These are phyloP conservation scores for Platycnemis pennipes DNA, from an alignment of 2,888 invertebrate genomes.

Conservation along the genomic window DNA sequence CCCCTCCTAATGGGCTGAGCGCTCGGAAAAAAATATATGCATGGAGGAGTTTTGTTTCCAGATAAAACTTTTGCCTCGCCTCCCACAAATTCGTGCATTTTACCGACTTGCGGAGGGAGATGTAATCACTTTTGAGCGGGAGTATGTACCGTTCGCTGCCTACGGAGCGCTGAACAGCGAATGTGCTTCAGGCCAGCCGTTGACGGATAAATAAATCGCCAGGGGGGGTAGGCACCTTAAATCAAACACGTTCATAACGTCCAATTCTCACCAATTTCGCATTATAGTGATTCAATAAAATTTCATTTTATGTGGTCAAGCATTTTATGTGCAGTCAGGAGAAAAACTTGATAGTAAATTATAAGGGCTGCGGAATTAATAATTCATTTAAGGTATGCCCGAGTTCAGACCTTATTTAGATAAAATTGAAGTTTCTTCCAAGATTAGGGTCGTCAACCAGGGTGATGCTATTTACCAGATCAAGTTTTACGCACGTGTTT, in stretches of 20 bases:
- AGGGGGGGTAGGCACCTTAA: too few species aligned
- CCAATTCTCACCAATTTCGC: not conserved
- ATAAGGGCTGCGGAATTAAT: too few species aligned
- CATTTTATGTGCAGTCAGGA: too few species aligned
- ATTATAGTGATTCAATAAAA: not conserved
- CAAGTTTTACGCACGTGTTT: too few species aligned
- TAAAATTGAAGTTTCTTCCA: too few species aligned
- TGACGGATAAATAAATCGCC: not conserved
- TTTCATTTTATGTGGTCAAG: too few species aligned
- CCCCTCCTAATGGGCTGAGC: not conserved
- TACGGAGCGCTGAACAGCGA: not conserved
- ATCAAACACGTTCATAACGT: not conserved
- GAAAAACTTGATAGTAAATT: too few species aligned
- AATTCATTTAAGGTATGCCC: too few species aligned
- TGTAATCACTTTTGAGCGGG: not conserved
- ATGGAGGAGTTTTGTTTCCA: too few species aligned
- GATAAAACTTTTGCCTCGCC: not conserved
- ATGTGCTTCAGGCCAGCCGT: not conserved
- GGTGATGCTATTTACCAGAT: too few species aligned
- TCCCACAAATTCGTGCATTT: not conserved
- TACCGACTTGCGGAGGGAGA: not conserved
- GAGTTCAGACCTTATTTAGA: too few species aligned
- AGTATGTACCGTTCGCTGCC: not conserved
- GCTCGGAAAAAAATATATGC: not conserved
- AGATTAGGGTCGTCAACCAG: too few species aligned